Percentiles rank a stretch among this genome's conserved stretches.
phyloP scores from a whole-genome alignment of 2,888 invertebrate genomes.

The Axea sp. region DNA sequence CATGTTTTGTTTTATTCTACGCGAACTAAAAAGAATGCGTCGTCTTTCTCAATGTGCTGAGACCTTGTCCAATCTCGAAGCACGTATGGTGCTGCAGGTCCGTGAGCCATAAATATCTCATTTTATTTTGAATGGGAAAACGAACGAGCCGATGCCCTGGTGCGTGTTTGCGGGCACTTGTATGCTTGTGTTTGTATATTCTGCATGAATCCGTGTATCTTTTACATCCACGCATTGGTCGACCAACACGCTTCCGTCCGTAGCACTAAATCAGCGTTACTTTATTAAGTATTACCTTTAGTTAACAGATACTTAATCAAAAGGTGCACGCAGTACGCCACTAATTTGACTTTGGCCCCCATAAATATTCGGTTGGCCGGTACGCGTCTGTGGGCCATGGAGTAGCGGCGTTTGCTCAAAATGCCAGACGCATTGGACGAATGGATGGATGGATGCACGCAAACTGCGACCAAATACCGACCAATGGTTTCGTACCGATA shows the following conservation, averaged over 20 bases:
- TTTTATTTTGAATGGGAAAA: conserved; percentile 79
- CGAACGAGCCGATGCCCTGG: conserved; percentile 74
- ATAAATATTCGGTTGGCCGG: conserved; percentile 77
- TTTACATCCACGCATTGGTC: conserved; percentile 60
- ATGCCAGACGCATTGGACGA: conserved; percentile 70
- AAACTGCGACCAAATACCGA: conserved; percentile 68
- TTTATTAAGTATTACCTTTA: conserved; percentile 80
- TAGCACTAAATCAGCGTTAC: conserved; percentile 79
- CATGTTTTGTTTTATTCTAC: conserved; percentile 36
- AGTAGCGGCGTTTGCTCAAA: conserved; percentile 65
- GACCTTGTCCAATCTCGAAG: conserved; percentile 60
- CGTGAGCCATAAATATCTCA: conserved; percentile 76
- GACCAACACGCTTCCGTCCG: conserved; percentile 58
- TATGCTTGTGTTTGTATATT: conserved; percentile 39
- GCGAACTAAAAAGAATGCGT: conserved; percentile 37
- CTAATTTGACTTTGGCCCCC: conserved; percentile 80
- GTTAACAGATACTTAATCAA: conserved; percentile 80
- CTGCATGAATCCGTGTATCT: conserved; percentile 52
- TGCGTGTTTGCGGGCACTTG: conserved; percentile 47
- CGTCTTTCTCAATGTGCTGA: conserved; percentile 51
- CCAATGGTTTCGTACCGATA: conserved; percentile 76
- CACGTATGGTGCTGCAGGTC: conserved; percentile 57
- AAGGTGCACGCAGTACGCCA: conserved; percentile 79
- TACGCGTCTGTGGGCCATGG: conserved; percentile 64
- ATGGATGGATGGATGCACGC: conserved; percentile 61